Conservation (phyloP, 1,140 invertebrate species). For the Papilio helenus region DNA sequence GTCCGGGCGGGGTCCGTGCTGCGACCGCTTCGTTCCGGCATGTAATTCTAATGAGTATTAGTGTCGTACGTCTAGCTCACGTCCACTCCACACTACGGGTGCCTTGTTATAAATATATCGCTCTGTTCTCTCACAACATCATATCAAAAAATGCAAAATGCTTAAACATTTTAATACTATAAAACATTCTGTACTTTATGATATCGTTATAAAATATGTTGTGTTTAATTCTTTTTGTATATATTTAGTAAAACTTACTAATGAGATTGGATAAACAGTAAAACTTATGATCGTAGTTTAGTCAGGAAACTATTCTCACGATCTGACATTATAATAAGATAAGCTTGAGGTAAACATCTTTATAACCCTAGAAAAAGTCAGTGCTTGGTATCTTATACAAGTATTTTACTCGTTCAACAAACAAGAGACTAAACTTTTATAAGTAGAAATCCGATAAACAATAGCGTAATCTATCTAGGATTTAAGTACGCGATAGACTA, state of each 20-base stretch:
- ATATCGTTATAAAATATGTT: background rate
- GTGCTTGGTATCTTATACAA: background rate
- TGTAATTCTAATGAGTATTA: conserved; percentile 83
- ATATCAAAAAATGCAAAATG: background rate
- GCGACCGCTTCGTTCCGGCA: conserved; percentile 65
- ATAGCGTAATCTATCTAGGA: too few species aligned
- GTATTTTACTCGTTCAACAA: background rate
- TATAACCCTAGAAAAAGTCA: background rate
- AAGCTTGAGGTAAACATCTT: background rate
- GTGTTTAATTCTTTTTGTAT: background rate
- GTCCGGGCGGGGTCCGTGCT: conserved; percentile 45
- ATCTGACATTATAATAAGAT: background rate
- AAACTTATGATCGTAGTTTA: background rate
- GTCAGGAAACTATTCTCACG: background rate
- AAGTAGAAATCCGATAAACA: background rate
- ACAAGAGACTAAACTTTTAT: background rate
- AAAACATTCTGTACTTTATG: background rate
- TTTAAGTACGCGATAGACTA: too few species aligned
- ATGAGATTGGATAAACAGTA: background rate
- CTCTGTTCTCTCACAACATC: background rate
- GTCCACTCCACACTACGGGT: conserved; percentile 41
- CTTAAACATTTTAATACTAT: background rate
- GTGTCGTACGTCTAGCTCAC: conserved; percentile 66
- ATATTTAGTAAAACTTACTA: background rate
- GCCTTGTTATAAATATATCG: conserved; percentile 43